Evolutionary conservation across 2,888 invertebrate genomes (phyloP).

Genomic region (Ichneumoninae sp.): DNA sequence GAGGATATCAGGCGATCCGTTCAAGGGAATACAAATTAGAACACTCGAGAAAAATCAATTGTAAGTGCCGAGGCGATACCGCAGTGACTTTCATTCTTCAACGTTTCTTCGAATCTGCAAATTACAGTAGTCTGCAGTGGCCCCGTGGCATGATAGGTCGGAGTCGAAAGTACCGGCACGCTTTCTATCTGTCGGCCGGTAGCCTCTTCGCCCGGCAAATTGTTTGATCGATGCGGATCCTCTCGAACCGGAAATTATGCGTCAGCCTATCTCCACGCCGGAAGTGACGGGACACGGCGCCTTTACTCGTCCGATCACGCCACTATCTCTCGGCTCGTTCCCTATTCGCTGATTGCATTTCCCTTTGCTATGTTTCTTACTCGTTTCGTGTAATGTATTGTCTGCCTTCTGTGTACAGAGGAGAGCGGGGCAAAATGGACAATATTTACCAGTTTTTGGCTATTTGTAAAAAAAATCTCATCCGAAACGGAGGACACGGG

Average conservation of each 20-base stretch:
- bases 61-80: constrained; percentile 26
- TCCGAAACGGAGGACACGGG: too few relatives aligned
- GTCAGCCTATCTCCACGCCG: constrained; percentile 82
- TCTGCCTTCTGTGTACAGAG: constrained; percentile 5
- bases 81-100: constrained; percentile 37
- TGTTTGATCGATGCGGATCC: constrained; percentile 84
- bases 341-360: constrained; percentile 77
- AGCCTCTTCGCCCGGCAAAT: constrained; percentile 68
- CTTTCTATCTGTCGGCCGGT: constrained; percentile 70
- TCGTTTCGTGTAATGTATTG: constrained; percentile 5
- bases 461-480: not conserved
- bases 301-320: constrained; percentile 77
- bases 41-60: constrained; percentile 26
- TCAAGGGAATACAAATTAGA: not conserved
- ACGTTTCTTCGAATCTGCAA: constrained; percentile 26
- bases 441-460: not conserved
- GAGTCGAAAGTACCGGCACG: constrained; percentile 69
- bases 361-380: constrained; percentile 45
- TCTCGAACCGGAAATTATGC: constrained; percentile 83
- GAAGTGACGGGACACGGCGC: constrained; percentile 79
- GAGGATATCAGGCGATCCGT: not conserved
- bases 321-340: constrained; percentile 76
- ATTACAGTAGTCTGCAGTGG: constrained; percentile 48
- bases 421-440: not conserved
- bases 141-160: constrained; percentile 49